phyloP scores from a whole-genome alignment of 2,888 invertebrate species.

The Teinopalpus imperialis region DNA sequence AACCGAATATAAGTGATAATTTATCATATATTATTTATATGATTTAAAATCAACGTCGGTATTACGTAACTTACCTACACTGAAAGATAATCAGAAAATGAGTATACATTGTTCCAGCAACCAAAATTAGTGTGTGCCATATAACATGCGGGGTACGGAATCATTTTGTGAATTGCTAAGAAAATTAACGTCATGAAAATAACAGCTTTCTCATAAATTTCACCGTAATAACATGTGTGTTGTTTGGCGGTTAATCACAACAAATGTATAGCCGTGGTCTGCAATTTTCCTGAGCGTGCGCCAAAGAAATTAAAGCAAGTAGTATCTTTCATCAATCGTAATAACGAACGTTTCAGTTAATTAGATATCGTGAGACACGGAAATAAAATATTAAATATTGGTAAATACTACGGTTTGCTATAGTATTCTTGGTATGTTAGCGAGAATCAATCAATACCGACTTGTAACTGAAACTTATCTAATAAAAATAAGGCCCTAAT shows the following conservation, averaged over 20 bases:
- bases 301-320: constrained; percentile 8
- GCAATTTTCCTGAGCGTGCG: constrained; percentile 18
- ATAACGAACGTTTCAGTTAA: constrained; percentile 3
- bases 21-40: no score
- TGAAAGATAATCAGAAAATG: no score
- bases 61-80: no score
- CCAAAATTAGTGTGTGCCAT: background rate
- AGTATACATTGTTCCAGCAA: background rate
- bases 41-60: no score
- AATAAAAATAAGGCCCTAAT: no score
- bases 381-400: background rate
- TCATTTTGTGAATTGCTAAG: constrained; percentile 6
- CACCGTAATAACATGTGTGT: constrained; percentile 12
- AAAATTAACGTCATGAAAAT: constrained; percentile 14
- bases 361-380: background rate
- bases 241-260: constrained; percentile 13
- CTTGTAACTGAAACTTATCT: no score
- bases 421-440: no score
- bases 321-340: background rate
- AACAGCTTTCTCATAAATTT: constrained; percentile 16
- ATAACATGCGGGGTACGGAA: background rate
- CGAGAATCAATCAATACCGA: no score
- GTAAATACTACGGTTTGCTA: no score
- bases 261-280: constrained; percentile 4
- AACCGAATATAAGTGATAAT: no score